Percentiles rank a stretch among this genome's conserved stretches.
Conservation (phyloP, 2,113 vertebrate species). For the Podarcis muralis region DNA sequence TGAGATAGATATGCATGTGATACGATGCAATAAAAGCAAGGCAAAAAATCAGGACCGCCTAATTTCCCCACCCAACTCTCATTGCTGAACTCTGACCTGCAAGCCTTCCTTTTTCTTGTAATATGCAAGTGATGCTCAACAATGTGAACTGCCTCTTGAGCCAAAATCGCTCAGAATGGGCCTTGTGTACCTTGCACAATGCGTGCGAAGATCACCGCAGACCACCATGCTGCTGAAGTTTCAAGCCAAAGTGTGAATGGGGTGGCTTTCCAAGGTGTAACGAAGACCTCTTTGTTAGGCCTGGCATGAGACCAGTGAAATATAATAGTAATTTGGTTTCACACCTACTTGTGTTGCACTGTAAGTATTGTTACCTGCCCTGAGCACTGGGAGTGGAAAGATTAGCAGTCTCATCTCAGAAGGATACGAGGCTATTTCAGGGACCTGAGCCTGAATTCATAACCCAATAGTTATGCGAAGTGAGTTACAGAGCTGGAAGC, state of each 20-base stretch:
- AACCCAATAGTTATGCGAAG: not conserved
- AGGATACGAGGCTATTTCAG: not conserved
- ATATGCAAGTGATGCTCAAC: not conserved
- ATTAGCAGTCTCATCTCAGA: not conserved
- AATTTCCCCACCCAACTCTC: not conserved
- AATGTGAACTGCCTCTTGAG: too few relatives aligned
- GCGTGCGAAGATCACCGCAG: not conserved
- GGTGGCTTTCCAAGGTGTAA: not conserved
- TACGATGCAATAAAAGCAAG: not conserved
- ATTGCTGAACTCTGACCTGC: not conserved
- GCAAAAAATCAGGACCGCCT: not conserved
- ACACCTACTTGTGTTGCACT: not conserved
- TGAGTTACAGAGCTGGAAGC: not conserved
- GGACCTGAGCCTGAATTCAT: too few relatives aligned
- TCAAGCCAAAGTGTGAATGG: not conserved
- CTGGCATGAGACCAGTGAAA: not conserved
- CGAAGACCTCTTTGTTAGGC: not conserved
- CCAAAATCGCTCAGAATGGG: not conserved
- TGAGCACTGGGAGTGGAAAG: not conserved
- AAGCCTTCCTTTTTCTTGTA: too few relatives aligned
- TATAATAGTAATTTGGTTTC: not conserved
- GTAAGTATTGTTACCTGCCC: not conserved
- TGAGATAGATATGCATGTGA: too few relatives aligned
- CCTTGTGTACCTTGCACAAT: not conserved
- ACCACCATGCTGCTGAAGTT: not conserved